Evolutionary conservation across 2,888 invertebrate genomes (phyloP), one percentile per base, ranked within the genome.

Genomic region (Horisme vitalbata): DNA sequence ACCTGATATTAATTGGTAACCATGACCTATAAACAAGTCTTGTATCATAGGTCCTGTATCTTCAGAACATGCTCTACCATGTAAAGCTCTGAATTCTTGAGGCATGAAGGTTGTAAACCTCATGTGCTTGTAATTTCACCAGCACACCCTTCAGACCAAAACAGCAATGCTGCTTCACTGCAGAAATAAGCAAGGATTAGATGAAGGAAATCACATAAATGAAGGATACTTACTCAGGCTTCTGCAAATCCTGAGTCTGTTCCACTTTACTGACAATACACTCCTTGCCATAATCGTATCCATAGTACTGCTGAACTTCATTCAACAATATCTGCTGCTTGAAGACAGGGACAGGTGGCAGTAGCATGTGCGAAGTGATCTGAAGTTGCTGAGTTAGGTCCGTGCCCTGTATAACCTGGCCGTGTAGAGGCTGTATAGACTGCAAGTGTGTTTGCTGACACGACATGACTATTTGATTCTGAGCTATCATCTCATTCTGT

Each of bases 401-500:
- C 0, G 76, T 61, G 26, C 62, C 64, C 41, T 81, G 84, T 8
- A 84, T 39, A 0, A 77, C 61, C 36, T 72, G 75, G 5, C 60
- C 55, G 15, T 67, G 69, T 41, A 74, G 41, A 0, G 68, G 64
- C 10, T 72, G 71, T 9, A 78, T 60, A 32, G 63, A 72, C 48
- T 81, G 82, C 24, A 85, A 50, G 20, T 83, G 79, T 0, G 52
- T 50, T 57, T 82, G 85, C 48, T 81, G 81, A 46, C 83, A 84
- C 0, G 85, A 81, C 81, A 87, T 77, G 0, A 86, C 75, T 15
- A 85, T 72, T 46, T 82, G 79, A 47, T 79, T 82, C 52, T 81
- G 84, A 0, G 79, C 66, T 48, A 83, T 68, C 41, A 69, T 80
- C 10, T 76, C 74, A 6, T 76, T 72, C 28, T 73, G 71, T 21